Evolutionary conservation across 2,113 vertebrate species (phyloP).

Genomic region (Gymnobelideus leadbeateri): DNA sequence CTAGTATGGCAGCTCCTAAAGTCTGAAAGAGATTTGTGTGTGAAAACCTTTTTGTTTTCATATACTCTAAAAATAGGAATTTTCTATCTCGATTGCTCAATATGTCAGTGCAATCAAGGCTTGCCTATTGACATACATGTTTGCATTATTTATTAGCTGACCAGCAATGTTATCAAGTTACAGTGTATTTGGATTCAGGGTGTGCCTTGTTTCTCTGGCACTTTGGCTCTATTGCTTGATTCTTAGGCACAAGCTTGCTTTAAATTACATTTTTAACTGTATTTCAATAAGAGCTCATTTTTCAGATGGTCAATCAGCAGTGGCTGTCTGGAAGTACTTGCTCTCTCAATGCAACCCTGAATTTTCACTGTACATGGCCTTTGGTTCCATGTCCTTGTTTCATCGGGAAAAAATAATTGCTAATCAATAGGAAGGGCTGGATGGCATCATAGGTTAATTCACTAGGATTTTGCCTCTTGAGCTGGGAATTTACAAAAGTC

Average conservation of each 20-base stretch:
- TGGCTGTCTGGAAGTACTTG: slow-evolving; percentile 75
- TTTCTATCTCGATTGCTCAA: slow-evolving; percentile 49
- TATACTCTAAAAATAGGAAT: slow-evolving; percentile 39
- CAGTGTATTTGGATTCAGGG: slow-evolving; percentile 53
- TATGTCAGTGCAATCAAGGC: neutral
- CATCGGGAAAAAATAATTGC: slow-evolving; percentile 83
- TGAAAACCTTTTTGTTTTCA: slow-evolving; percentile 32
- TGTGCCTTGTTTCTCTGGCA: neutral
- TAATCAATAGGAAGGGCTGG: slow-evolving; percentile 83
- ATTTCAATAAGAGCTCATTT: slow-evolving; percentile 78
- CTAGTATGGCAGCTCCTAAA: slow-evolving; percentile 24
- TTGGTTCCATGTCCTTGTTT: slow-evolving; percentile 81
- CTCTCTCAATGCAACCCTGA: slow-evolving; percentile 66
- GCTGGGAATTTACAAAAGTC: slow-evolving; percentile 78
- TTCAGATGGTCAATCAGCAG: slow-evolving; percentile 69
- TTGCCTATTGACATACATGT: neutral
- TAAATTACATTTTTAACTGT: slow-evolving; percentile 79
- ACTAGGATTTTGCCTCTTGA: slow-evolving; percentile 78
- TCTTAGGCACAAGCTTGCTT: slow-evolving; percentile 59
- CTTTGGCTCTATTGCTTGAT: slow-evolving; percentile 53
- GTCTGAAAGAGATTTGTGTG: slow-evolving; percentile 30
- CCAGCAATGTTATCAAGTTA: slow-evolving; percentile 36
- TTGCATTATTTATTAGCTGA: slow-evolving; percentile 62
- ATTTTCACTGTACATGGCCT: slow-evolving; percentile 82
- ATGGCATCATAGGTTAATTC: slow-evolving; percentile 84